Evolutionary conservation across 2,888 invertebrate species (phyloP), one percentile per base, ranked within the genome.

Genomic region (Phragmatobia fuliginosa): DNA sequence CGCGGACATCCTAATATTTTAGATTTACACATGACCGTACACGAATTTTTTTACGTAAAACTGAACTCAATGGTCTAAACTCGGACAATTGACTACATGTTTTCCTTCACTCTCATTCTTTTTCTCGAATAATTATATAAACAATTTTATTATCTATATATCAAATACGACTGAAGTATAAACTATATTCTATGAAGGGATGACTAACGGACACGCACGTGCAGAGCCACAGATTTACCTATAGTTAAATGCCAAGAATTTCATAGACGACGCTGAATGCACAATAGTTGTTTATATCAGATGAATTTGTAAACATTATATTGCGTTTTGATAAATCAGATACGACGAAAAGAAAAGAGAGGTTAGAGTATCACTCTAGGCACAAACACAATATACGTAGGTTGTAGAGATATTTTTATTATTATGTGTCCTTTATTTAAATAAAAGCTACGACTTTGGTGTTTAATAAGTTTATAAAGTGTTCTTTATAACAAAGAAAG

Each of bases 221-320:
- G 45, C 1, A 33, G 49, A 63, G 11, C 21, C 45, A 63, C 2
- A 31, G 21, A n/a, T 31, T 63, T 31, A n/a, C n/a, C n/a, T n/a
- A 52, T 33, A 49, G n/a, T 16, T 49, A 33, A 16, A n/a, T 63
- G 14, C n/a, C 33, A 25, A 33, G 33, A 52, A 10, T 63, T 49
- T 49, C n/a, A 49, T 33, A n/a, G 14, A 52, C 32, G 25, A 32
- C 14, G 31, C 45, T 31, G 16, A n/a, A 33, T n/a, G 25, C n/a
- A 63, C 63, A 63, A 63, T 63, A 63, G 32, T 63, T 63, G 49
- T 63, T 63, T 63, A 49, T 49, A 25, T 49, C 14, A 49, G n/a
- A 8, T 63, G 10, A 49, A 32, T 32, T 21, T 32, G 45, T 63
- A 63, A 63, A 63, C 49, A 49, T 31, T 21, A 21, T 18, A 31